Base-by-base conservation (phyloP, 64 coral and sea anemone genomes). In the Montipora cactus region DNA sequence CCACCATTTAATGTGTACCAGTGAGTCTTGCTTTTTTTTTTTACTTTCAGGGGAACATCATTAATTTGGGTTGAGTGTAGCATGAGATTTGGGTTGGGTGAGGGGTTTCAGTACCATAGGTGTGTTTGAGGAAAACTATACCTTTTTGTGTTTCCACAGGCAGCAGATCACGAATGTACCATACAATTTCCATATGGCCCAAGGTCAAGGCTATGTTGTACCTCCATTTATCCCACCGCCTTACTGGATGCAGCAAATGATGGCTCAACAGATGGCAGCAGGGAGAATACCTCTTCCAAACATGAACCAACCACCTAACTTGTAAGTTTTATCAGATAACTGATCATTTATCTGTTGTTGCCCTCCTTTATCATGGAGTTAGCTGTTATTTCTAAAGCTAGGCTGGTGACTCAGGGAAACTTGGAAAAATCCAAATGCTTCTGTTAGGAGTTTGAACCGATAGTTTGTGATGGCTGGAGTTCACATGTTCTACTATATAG, bases 231-330 rank as follows among this genome's bases (percentile, higher is more conserved):
- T 93, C 47, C 79, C 91, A 49, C 80, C 95, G 69, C 95, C 73
- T 46, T 90, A 95, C 47, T 95, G 93, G 93, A 86, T 95, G 87
- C 93, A 95, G 53, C 95, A 96, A 5, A 96, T 94, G 91, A 87
- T 93, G 46, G 76, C 78, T 5, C 95, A 96, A 15, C 92, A 93
- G 76, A 88, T 94, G 88, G 95, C 91, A 21, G 91, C 91, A n/a
- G 87, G 87, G 15, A 90, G 95, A 64, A 73, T 87, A 49, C 49
- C 70, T n/a, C 87, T 77, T 13, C 91, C 91, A 49, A 87, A 59
- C n/a, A 86, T 96, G 95, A 84, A 93, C 62, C 61, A 88, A n/a
- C 91, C 73, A 87, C 74, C 75, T 13, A 96, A 93, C 81, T 93
- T 90, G 95, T 96, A 88, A 94, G 92, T 94, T 5, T 16, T 64